Base-by-base conservation (phyloP, 2,113 vertebrate genomes). In the Pithys albifrons region DNA sequence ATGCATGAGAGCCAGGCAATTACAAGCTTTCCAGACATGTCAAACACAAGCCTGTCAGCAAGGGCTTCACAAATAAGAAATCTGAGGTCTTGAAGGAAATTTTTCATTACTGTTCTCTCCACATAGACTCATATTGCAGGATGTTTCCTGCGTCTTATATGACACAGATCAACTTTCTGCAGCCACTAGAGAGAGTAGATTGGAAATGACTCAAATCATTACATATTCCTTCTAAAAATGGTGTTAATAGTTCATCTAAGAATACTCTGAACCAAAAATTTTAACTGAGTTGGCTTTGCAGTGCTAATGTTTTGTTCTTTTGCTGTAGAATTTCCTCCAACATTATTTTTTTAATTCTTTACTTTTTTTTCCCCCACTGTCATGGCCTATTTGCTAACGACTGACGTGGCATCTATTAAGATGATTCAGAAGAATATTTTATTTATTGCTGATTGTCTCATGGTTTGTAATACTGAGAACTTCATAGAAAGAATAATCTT, bases 401-500 rank as follows among this genome's bases (percentile, higher is more conserved):
- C 43, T 61, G 73, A 57, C 29, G 73, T 62, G 48, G 52, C 43
- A 74, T 54, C 45, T 72, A 10, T 67, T 87, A 48, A 78, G 24
- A 24, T 64, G 65, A 89, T 72, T 89, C 65, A 84, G 43, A 64
- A 74, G 71, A 81, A 51, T 86, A 73, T 62, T 89, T 96, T 77
- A 58, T 84, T 92, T 96, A 71, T 75, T 85, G 45, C 27, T 88
- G 45, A 71, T 92, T 79, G 62, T 61, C 39, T 79, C 3, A 2
- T 71, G 48, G 23, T 64, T 66, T 67, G 35, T 51, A 94, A 84
- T 70, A 62, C 31, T 81, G 64, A 94, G 58, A 35, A 86, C 89
- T 92, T 95, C 35, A 57, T 57, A 48, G 89, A 78, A 93, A 92
- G 76, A 89, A 74, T 81, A 78, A 84, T 87, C 16, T 51, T 86